phyloP scores from a whole-genome alignment of 1,140 invertebrate genomes.

The Drosophila leontia region DNA sequence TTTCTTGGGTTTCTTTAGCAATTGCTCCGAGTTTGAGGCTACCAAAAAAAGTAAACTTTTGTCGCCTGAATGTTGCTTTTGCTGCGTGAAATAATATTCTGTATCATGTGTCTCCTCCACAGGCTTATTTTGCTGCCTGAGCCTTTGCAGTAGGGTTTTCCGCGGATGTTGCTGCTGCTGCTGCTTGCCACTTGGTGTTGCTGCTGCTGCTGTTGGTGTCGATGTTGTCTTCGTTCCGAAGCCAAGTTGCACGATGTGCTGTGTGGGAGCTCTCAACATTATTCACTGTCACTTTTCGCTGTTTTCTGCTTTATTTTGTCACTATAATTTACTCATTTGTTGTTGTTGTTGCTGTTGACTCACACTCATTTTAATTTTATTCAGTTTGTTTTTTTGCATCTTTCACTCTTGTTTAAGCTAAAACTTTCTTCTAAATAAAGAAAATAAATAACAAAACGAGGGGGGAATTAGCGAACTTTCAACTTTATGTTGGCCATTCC shows the following conservation, averaged over 20 bases:
- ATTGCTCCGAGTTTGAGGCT: conserved; percentile 26
- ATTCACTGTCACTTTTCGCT: conserved; percentile 79
- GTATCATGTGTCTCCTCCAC: conserved; percentile 28
- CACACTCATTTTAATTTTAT: conserved; percentile 45
- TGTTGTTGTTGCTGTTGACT: conserved; percentile 13
- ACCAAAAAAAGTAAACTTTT: conserved; percentile 58
- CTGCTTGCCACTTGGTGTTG: conserved; percentile 20
- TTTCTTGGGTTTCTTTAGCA: conserved; percentile 57
- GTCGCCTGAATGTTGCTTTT: conserved; percentile 42
- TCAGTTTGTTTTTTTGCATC: conserved; percentile 42
- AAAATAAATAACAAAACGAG: conserved; percentile 26
- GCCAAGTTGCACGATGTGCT: conserved; percentile 79
- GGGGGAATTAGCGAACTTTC: conserved; percentile 44
- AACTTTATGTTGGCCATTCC: conserved; percentile 39
- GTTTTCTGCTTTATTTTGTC: conserved; percentile 38
- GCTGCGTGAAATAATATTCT: conserved; percentile 70
- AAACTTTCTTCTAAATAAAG: conserved; percentile 43
- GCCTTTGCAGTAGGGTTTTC: conserved; percentile 65
- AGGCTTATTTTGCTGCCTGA: conserved; percentile 40
- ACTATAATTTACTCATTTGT: conserved; percentile 37
- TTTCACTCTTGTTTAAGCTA: conserved; percentile 41
- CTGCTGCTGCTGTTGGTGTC: conserved; percentile 14
- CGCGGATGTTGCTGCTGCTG: conserved; percentile 20
- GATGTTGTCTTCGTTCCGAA: conserved; percentile 58
- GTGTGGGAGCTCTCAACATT: conserved; percentile 82